Evolutionary conservation across 2,797 vertebrate genomes (phyloP).

Genomic region (Parauchenoglanis ngamensis): DNA sequence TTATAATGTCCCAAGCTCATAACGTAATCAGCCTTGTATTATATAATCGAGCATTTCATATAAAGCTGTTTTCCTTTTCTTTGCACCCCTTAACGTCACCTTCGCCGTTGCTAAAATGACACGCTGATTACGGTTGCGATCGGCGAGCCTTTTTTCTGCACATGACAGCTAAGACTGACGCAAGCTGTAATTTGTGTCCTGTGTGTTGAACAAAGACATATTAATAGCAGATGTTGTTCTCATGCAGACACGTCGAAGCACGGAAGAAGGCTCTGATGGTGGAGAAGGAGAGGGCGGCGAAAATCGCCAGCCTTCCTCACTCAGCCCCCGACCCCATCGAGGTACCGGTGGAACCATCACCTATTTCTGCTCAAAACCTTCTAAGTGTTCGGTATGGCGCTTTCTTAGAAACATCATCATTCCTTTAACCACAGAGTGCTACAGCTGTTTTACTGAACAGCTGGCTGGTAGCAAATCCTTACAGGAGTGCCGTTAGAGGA

Average conservation of each 20-base stretch:
- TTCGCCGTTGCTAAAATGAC: neutral
- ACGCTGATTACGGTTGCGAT: neutral
- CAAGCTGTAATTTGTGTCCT: neutral
- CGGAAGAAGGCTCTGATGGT: conserved; percentile 81
- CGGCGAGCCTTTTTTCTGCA: neutral
- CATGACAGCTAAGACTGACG: neutral
- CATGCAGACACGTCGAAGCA: conserved; percentile 71
- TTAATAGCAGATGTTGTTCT: neutral
- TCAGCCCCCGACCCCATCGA: conserved; percentile 78
- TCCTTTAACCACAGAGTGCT: neutral
- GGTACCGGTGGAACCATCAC: conserved; percentile 57
- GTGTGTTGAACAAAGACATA: neutral
- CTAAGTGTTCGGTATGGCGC: neutral
- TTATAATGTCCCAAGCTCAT: neutral
- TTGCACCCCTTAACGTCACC: neutral
- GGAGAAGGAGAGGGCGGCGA: conserved; percentile 86
- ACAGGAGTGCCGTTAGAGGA: neutral
- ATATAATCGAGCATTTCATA: neutral
- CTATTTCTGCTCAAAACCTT: neutral
- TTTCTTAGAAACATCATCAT: neutral
- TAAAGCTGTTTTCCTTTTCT: neutral
- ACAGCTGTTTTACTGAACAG: neutral
- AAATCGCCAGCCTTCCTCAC: conserved; percentile 82
- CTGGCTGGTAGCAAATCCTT: neutral
- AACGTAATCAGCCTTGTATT: neutral